Conservation (phyloP, 2,113 vertebrate genomes). For the Erpornis zantholeuca region DNA sequence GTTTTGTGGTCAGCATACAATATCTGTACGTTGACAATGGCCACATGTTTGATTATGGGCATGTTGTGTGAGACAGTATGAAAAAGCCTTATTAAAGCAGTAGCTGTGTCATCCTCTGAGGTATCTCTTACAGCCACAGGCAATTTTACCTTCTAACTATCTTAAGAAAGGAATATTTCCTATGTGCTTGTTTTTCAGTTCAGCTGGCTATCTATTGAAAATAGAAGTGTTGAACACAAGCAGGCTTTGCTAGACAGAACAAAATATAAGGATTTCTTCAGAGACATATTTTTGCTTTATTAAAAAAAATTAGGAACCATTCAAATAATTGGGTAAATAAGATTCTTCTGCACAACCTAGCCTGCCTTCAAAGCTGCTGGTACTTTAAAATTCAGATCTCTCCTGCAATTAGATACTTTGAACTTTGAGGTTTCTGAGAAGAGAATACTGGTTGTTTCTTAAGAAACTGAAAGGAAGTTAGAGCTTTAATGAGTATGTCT, state of each 20-base stretch:
- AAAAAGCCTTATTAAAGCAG: not conserved
- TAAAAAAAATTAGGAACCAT: not conserved
- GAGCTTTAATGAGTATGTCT: constrained; percentile 14
- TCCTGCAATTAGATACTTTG: not conserved
- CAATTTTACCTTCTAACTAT: not conserved
- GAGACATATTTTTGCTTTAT: not conserved
- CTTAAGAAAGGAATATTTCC: not conserved
- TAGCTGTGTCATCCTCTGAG: not conserved
- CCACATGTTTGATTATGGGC: not conserved
- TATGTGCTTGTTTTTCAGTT: not conserved
- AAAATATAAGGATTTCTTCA: not conserved
- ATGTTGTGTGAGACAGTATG: not conserved
- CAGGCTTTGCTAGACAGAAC: not conserved
- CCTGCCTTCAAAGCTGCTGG: not conserved
- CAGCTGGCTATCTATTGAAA: not conserved
- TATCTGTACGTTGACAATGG: not conserved
- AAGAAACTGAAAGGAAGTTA: constrained; percentile 4
- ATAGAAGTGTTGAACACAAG: not conserved
- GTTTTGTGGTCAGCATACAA: not conserved
- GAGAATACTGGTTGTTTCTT: not conserved
- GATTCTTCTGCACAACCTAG: not conserved
- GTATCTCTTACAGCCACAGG: not conserved
- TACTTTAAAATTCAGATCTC: not conserved
- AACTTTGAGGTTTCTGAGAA: not conserved
- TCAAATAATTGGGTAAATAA: not conserved